Percentiles rank a stretch among this genome's conserved stretches.
Evolutionary conservation across 1,140 invertebrate genomes (phyloP).

Genomic region (Nymphalis io): DNA sequence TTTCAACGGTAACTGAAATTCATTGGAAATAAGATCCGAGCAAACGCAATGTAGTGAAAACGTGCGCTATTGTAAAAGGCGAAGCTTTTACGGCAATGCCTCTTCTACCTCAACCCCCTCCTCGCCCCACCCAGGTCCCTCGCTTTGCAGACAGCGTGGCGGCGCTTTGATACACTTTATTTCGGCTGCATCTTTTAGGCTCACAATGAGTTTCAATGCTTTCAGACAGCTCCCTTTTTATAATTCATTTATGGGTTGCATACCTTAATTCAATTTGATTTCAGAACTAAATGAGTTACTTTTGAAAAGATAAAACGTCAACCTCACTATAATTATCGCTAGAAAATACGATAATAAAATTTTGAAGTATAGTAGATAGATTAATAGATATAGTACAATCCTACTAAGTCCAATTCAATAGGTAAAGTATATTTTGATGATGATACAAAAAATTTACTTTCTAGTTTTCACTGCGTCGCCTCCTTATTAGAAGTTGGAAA

Average conservation of each 20-base stretch:
- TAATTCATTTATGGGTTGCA: conserved; percentile 3
- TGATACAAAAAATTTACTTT: too few species aligned
- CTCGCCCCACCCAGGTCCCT: conserved; percentile 15
- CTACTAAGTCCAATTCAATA: too few species aligned
- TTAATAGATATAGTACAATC: too few species aligned
- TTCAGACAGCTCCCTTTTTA: conserved; percentile 11
- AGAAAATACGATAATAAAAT: too few species aligned
- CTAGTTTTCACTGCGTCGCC: too few species aligned
- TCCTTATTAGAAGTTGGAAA: too few species aligned
- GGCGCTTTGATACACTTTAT: conserved; percentile 34
- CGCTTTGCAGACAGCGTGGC: conserved; percentile 49
- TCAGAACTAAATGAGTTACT: too few species aligned
- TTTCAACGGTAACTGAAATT: conserved; percentile 53
- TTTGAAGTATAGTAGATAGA: too few species aligned
- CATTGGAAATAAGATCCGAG: conserved; percentile 64
- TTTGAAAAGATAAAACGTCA: too few species aligned
- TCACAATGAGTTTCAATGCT: conserved; percentile 8
- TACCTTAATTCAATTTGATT: background rate
- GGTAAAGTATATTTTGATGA: too few species aligned
- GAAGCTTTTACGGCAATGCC: conserved; percentile 55
- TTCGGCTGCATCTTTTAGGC: conserved; percentile 16
- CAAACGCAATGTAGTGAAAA: conserved; percentile 67
- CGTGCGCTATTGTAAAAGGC: conserved; percentile 59
- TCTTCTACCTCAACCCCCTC: conserved; percentile 15
- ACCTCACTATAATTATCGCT: too few species aligned